Conservation (phyloP, 2,888 invertebrate species). For the Machimus rusticus region DNA sequence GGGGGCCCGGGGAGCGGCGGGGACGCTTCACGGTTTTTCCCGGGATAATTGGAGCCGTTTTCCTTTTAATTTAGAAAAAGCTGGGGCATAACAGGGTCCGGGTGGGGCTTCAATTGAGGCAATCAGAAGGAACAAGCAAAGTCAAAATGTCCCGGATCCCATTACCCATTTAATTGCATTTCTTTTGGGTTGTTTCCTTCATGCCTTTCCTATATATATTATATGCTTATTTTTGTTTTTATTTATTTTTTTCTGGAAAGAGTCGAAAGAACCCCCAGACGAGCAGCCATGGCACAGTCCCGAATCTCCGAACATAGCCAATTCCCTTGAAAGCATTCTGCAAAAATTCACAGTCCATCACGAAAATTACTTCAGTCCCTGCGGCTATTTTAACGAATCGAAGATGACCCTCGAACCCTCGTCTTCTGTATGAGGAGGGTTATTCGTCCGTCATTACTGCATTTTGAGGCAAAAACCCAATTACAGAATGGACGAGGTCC, state of each 20-base stretch:
- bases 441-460: background rate
- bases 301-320: background rate
- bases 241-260: background rate
- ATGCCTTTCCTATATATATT: background rate
- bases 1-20: background rate
- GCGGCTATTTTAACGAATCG: background rate
- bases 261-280: background rate
- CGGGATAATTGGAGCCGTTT: background rate
- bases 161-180: background rate
- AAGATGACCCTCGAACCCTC: background rate
- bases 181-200: background rate
- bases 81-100: background rate
- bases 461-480: slow-evolving; percentile 1
- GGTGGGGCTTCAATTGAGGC: background rate
- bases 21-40: background rate
- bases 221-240: background rate
- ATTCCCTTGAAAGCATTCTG: background rate
- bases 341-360: slow-evolving; percentile 17
- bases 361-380: slow-evolving; percentile 4
- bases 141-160: background rate
- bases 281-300: background rate
- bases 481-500: background rate
- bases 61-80: background rate
- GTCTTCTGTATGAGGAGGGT: background rate
- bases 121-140: background rate